Evolutionary conservation across 2,888 invertebrate species (phyloP), one percentile per base, ranked within the genome.

Genomic region (Metalampra italica): DNA sequence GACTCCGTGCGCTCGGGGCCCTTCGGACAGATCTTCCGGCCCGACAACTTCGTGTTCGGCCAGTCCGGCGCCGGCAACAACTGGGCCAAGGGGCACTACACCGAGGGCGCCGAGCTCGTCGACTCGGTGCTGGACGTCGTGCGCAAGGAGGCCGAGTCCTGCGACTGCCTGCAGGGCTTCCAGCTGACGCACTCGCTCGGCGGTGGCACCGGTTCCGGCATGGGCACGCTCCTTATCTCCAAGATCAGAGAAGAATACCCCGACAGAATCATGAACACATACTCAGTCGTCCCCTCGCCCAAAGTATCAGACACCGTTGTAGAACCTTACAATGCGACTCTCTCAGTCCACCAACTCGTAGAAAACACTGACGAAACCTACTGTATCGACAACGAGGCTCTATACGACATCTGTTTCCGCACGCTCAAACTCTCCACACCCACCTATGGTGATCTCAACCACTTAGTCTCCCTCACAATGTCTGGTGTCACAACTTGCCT

Each of bases 161-260:
- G 98, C 80, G 98, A 98, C 75, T 98, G 98, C 62, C 91, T 95
- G 42, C 95, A 95, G 90, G 97, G 97, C 45, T 96, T 96, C 88
- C 96, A 96, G 70, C 90, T 96, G 65, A 96, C 96, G 64, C 96
- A 96, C 77, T 97, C 96, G 3, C 84, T 90, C 46, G 90, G 90
- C 45, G 90, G 90, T 43, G 90, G 90, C 59, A 90, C 90, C 54
- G 90, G 90, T n/a, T 90, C 90, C 55, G 90, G 90, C 54, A 89
- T 90, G 90, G 90, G 90, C 34, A 90, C 97, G n/a, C 91, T 97
- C 29, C 91, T 97, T 45, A 97, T 97, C 71, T 95, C 95, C 40
- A 97, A 97, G 78, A 97, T 97, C 68, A 90, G 96, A 41, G 97
- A 97, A 78, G 97, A 97, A 71, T 97, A 96, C 77, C 97, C 97